Conservation (phyloP, 2,888 invertebrate species). For the Parasteatoda lunata region DNA sequence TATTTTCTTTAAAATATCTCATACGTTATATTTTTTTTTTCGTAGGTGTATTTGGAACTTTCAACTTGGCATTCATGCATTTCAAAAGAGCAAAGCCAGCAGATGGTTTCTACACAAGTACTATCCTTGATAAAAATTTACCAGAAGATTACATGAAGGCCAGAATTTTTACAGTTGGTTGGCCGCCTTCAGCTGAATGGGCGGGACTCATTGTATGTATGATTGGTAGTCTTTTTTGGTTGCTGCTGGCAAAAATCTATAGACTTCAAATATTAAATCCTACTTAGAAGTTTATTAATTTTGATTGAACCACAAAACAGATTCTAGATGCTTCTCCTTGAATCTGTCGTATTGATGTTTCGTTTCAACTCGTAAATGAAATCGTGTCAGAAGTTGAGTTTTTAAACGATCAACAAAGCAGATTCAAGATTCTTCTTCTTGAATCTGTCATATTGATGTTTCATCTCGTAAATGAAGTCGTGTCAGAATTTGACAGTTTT, state of each 20-base stretch:
- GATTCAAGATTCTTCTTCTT: no score
- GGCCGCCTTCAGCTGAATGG: conserved; percentile 64
- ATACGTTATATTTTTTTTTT: neutral
- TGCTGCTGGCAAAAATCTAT: conserved; percentile 64
- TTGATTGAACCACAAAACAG: no score
- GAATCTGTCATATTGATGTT: no score
- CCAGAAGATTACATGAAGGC: conserved; percentile 60
- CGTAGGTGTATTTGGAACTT: conserved; percentile 65
- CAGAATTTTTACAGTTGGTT: conserved; percentile 56
- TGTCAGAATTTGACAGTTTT: no score
- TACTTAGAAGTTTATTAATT: conserved; percentile 17
- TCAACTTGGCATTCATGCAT: conserved; percentile 68
- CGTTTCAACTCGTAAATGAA: no score
- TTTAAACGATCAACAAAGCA: no score
- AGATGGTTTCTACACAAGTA: conserved; percentile 64
- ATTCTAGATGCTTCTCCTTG: no score
- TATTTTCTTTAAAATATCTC: no score
- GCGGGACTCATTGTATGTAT: conserved; percentile 63
- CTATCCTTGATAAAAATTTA: conserved; percentile 56
- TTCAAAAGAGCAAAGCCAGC: conserved; percentile 63
- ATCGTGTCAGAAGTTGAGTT: no score
- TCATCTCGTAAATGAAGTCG: no score
- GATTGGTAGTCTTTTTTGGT: conserved; percentile 63
- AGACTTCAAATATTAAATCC: conserved; percentile 63
- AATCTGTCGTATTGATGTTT: no score